phyloP scores from a whole-genome alignment of 2,113 vertebrate genomes.

The Jacana jacana region DNA sequence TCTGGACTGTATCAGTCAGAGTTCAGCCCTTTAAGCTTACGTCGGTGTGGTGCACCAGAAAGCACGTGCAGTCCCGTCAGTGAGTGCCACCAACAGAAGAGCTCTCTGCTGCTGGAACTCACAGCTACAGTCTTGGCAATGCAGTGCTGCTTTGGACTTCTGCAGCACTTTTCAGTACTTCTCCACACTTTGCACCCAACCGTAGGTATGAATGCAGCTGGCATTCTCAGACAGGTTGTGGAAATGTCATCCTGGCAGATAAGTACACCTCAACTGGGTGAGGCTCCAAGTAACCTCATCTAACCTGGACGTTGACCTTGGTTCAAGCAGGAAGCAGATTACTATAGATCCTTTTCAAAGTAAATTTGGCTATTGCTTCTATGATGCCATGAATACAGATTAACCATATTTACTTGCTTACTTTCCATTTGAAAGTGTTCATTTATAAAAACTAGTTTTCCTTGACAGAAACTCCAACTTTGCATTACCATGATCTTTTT shows the following conservation, averaged over 20 bases:
- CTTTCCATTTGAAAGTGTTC: neutral
- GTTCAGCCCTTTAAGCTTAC: neutral
- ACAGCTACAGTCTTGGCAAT: neutral
- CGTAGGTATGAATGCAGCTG: too few species aligned
- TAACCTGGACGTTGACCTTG: neutral
- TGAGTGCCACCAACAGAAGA: accelerated
- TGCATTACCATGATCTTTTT: neutral
- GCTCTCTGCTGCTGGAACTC: neutral
- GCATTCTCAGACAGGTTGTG: neutral
- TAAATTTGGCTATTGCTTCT: neutral
- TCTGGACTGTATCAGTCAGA: neutral
- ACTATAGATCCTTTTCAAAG: neutral
- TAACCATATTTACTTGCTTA: neutral
- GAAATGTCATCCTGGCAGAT: neutral
- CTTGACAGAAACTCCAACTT: neutral
- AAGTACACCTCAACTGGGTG: neutral
- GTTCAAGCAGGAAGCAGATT: neutral
- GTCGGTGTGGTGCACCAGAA: neutral
- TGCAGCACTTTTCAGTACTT: neutral
- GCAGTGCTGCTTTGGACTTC: neutral
- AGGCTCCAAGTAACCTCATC: neutral
- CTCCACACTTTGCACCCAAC: neutral
- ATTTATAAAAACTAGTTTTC: neutral
- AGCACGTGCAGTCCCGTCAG: accelerated
- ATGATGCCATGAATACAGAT: neutral